Percentiles rank a stretch among this genome's conserved stretches.
phyloP scores from a whole-genome alignment of 2,888 invertebrate genomes.

The Hemaris fuciformis region DNA sequence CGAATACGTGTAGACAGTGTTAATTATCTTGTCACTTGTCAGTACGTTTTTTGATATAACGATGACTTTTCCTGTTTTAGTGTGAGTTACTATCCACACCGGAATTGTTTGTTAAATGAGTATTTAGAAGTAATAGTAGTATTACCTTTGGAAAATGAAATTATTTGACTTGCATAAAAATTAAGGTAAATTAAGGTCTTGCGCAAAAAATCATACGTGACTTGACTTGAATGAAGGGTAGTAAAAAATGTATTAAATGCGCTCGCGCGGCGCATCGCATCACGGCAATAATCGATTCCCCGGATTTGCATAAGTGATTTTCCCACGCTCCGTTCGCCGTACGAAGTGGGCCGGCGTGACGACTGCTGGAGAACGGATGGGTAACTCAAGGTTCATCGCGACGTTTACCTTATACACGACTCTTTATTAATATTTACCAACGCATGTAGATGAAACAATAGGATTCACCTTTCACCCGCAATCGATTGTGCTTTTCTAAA shows the following conservation, averaged over 20 bases:
- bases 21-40: too few relatives aligned
- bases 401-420: slow-evolving; percentile 19
- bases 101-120: too few relatives aligned
- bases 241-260: slow-evolving; percentile 14
- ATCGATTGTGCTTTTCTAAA: neutral
- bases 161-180: too few relatives aligned
- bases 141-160: too few relatives aligned
- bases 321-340: slow-evolving; percentile 73
- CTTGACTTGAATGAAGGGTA: neutral
- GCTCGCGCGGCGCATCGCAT: slow-evolving; percentile 41
- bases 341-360: slow-evolving; percentile 63
- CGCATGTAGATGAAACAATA: neutral
- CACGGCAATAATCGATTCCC: slow-evolving; percentile 70
- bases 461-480: neutral
- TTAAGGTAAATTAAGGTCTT: too few relatives aligned
- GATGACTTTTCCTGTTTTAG: too few relatives aligned
- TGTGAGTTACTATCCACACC: too few relatives aligned
- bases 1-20: too few relatives aligned
- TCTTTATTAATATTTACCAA: neutral
- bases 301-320: slow-evolving; percentile 72
- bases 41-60: too few relatives aligned
- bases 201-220: neutral
- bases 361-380: slow-evolving; percentile 64
- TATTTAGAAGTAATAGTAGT: neutral
- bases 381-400: slow-evolving; percentile 58